Evolutionary conservation across 2,113 vertebrate genomes (phyloP), one percentile per base, ranked within the genome.

Genomic region (Poeciliopsis turrubarensis): DNA sequence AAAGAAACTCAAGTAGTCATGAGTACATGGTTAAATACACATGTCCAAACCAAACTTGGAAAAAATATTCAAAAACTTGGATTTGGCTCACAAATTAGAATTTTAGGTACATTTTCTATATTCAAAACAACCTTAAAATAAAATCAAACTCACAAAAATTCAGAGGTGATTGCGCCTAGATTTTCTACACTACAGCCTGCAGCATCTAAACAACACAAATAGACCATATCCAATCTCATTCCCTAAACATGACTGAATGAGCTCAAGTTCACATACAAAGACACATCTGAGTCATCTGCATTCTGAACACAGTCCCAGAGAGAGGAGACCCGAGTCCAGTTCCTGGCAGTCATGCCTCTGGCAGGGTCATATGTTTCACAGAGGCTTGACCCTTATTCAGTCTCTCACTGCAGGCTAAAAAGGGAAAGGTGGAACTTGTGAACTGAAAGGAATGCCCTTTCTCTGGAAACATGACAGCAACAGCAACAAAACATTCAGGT

Each of bases 311-410:
- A 60, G 31, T n/a, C 25, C 31, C 22, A 70, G 68, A 34, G 32
- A 37, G 32, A 37, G 54, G 8, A 19, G n/a, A 70, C 31, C 32
- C 37, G 54, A 26, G 69, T 34, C 26, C 29, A 60, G 37, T 70
- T 60, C 37, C 69, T 60, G 67, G 54, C 51, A 60, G 68, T 30
- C 51, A 70, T 70, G 68, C 54, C 68, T 70, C 68, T 60, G 54
- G 54, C 54, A 70, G 69, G 69, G 25, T 37, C 54, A 37, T 60
- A 19, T 60, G 54, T 60, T 37, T 32, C 54, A 70, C 30, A 32
- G 54, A 30, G n/a, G 14, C 54, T 27, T 25, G 51, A 60, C 25
- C 69, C 69, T 37, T 60, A 9, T 29, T 29, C 54, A 41, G 37
- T 5, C 6, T 15, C 37, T 44, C 65, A 67, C 65, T 67, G 65